Percentiles rank a stretch among this genome's conserved stretches.
Conservation (phyloP, 2,797 vertebrate species). For the Molossus molossus region DNA sequence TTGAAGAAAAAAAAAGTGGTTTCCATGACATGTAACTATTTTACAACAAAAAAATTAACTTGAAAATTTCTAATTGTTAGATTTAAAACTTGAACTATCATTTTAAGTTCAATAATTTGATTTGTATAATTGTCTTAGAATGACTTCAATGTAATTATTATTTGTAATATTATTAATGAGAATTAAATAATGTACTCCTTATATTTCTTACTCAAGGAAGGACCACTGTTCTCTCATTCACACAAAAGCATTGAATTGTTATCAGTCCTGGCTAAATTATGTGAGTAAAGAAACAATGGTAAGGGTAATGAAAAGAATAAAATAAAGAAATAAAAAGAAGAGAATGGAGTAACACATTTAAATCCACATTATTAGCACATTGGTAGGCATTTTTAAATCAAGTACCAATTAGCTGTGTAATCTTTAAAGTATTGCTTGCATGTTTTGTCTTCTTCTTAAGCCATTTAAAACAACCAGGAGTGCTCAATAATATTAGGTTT, state of each 20-base stretch:
- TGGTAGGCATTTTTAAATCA: not conserved
- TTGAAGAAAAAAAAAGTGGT: not conserved
- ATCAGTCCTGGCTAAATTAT: not conserved
- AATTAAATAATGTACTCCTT: not conserved
- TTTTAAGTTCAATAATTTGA: not conserved
- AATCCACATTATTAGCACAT: not conserved
- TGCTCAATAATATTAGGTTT: conserved; percentile 8
- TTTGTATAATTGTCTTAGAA: not conserved
- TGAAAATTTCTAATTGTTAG: conserved; percentile 1
- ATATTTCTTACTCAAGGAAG: not conserved
- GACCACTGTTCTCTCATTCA: not conserved
- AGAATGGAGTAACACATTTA: not conserved
- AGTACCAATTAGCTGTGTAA: not conserved
- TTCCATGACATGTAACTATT: not conserved
- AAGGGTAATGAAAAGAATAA: not conserved
- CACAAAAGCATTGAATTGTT: not conserved
- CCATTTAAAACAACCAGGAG: not conserved
- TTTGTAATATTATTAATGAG: not conserved
- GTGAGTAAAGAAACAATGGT: not conserved
- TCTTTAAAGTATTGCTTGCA: conserved; percentile 2
- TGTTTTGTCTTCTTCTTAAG: not conserved
- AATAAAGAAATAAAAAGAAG: not conserved
- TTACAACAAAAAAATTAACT: conserved; percentile 35
- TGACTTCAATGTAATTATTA: not conserved
- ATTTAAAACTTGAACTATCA: conserved; percentile 42